Conservation (phyloP, 2,113 vertebrate species). For the Microtus oregoni region DNA sequence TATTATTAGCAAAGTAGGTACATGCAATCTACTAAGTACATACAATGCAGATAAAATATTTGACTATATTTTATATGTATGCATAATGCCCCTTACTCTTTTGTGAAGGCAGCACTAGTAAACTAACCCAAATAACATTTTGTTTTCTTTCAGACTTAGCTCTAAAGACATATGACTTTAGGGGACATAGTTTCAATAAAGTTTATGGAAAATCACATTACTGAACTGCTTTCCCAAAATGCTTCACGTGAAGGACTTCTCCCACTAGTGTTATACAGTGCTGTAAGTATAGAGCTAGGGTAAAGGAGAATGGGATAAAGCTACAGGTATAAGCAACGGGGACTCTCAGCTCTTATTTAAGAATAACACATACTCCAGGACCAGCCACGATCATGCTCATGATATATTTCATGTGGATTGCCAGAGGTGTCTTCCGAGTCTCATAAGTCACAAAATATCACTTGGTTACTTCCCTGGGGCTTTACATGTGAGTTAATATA, state of each 20-base stretch:
- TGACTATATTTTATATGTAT: neutral
- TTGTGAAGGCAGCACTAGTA: neutral
- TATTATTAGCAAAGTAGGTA: neutral
- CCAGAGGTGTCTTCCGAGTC: neutral
- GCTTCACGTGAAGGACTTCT: neutral
- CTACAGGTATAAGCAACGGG: neutral
- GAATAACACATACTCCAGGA: neutral
- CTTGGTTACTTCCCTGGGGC: neutral
- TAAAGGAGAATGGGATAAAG: neutral
- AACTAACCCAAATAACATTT: neutral
- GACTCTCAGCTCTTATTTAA: neutral
- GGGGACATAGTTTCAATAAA: neutral
- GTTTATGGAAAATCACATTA: neutral
- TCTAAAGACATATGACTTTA: neutral
- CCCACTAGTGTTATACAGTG: neutral
- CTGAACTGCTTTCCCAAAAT: neutral
- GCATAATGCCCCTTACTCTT: neutral
- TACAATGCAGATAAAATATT: neutral
- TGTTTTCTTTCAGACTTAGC: neutral
- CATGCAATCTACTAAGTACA: neutral
- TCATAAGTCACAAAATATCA: conserved; percentile 29
- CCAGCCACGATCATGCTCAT: neutral
- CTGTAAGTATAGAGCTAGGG: neutral
- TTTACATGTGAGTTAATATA: conserved; percentile 56
- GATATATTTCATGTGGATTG: conserved; percentile 28